A percentile compares a stretch with the other conserved stretches of the same genome.
Conservation (phyloP, 2,888 invertebrate species). For the Dyspetes luteomarginatus region DNA sequence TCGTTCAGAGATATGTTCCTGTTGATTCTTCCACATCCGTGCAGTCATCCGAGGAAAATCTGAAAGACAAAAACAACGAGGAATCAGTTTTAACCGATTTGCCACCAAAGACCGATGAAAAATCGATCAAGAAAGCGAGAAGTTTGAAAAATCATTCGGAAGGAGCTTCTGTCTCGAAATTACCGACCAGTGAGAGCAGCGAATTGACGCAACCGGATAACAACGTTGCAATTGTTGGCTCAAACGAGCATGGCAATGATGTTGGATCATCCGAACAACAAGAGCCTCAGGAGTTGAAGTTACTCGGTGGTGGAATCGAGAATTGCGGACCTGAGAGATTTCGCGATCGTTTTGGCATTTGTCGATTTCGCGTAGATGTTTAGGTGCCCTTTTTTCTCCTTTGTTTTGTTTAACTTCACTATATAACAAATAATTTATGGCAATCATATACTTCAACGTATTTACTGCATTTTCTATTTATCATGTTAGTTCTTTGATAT, state of each 20-base stretch:
- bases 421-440: neutral
- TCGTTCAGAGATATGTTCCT: conserved; percentile 39
- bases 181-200: conserved; percentile 2
- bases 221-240: neutral
- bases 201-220: conserved; percentile 13
- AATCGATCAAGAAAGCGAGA: conserved; percentile 28
- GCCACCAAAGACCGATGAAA: conserved; percentile 10
- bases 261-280: conserved; percentile 7
- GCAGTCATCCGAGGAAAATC: conserved; percentile 7
- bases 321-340: conserved; percentile 90
- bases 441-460: neutral
- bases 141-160: conserved; percentile 17
- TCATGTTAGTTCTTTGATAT: neutral
- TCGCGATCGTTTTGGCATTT: conserved; percentile 88
- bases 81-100: neutral
- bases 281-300: conserved; percentile 83
- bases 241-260: neutral
- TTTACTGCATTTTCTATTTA: neutral
- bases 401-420: neutral
- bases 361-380: conserved; percentile 80
- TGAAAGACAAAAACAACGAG: conserved; percentile 2
- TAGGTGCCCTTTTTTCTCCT: neutral
- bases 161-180: conserved; percentile 24
- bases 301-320: conserved; percentile 87
- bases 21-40: conserved; percentile 5